phyloP scores from a whole-genome alignment of 1,140 invertebrate genomes.

The Teleogryllus occipitalis region DNA sequence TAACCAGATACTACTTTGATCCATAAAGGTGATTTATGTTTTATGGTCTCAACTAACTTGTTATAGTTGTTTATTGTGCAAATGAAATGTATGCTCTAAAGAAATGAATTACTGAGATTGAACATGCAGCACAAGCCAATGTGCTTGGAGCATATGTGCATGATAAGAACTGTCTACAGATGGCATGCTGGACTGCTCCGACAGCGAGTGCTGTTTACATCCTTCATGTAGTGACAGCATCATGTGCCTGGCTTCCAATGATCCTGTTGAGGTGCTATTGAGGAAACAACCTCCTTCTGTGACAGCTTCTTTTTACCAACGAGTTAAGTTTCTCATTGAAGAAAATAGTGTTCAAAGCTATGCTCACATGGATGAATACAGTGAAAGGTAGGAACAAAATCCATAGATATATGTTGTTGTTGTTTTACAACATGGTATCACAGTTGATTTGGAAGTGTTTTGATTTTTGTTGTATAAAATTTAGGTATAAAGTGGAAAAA shows the following conservation, averaged over 20 bases:
- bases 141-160: background rate
- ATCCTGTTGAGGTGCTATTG: constrained; percentile 89
- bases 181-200: constrained; percentile 94
- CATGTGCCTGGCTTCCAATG: constrained; percentile 89
- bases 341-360: constrained; percentile 97
- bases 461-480: constrained; percentile 12
- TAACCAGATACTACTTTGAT: too few relatives aligned
- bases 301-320: constrained; percentile 94
- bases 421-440: constrained; percentile 7
- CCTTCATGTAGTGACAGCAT: constrained; percentile 77
- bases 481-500: constrained; percentile 5
- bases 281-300: constrained; percentile 92
- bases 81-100: too few relatives aligned
- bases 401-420: constrained; percentile 11
- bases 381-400: constrained; percentile 79
- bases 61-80: too few relatives aligned
- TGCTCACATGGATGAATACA: constrained; percentile 93
- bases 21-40: too few relatives aligned
- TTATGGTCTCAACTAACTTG: too few relatives aligned
- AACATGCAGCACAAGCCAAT: too few relatives aligned
- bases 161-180: constrained; percentile 50
- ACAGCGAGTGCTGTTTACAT: constrained; percentile 88
- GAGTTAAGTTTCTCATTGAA: constrained; percentile 96
- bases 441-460: constrained; percentile 7
- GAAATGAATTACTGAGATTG: too few relatives aligned